phyloP scores from a whole-genome alignment of 2,113 vertebrate genomes.

The Piaya cayana region DNA sequence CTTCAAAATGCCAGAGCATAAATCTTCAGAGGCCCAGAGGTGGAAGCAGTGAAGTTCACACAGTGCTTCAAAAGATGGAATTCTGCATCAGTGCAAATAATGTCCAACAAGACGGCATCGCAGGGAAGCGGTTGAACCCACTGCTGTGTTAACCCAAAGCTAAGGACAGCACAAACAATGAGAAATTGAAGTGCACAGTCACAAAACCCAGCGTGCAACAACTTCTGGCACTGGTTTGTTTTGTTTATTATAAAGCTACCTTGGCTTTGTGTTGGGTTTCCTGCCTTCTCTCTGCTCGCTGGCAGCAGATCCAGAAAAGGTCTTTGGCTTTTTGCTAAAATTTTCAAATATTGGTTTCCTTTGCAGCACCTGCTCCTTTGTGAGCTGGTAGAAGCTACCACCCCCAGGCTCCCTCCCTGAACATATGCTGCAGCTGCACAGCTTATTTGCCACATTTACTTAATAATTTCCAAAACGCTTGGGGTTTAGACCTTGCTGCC shows the following conservation, averaged over 20 bases:
- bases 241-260: not conserved
- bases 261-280: not conserved
- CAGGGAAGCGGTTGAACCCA: not conserved
- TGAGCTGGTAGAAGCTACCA: not conserved
- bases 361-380: conserved; percentile 7
- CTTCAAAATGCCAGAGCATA: not conserved
- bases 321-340: not conserved
- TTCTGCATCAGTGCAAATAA: not conserved
- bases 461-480: not conserved
- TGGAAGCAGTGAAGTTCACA: not conserved
- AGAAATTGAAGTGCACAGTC: not conserved
- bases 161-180: not conserved
- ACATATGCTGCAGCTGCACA: not conserved
- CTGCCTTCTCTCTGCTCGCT: not conserved
- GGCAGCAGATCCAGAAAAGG: conserved; percentile 9
- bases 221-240: not conserved
- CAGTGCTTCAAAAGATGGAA: not conserved
- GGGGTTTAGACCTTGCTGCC: not conserved
- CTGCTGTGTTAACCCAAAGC: not conserved
- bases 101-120: not conserved
- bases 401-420: not conserved
- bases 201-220: not conserved
- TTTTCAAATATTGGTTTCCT: conserved; percentile 22
- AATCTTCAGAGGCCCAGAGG: not conserved
- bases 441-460: not conserved